A percentile compares a stretch with the other conserved stretches of the same genome.
These are phyloP conservation scores for Sebastes aleutianus DNA, from an alignment of 2,797 vertebrate species.

Conservation along the genomic window DNA sequence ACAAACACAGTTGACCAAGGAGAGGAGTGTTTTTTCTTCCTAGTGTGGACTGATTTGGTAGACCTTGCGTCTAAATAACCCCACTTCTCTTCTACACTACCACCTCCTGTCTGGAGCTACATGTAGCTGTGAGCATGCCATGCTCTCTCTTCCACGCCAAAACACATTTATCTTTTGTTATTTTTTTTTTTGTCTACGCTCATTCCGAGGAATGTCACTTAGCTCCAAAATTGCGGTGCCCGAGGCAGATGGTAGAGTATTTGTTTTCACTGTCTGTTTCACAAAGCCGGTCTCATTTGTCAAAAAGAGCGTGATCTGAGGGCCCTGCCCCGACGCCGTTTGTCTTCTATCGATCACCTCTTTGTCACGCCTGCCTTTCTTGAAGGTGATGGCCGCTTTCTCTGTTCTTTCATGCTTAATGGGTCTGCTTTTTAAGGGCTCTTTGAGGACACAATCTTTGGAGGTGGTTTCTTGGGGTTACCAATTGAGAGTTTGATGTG, in stretches of 20 bases:
- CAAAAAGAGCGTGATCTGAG: constrained; percentile 61
- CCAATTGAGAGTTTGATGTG: not conserved
- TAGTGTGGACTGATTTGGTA: not conserved
- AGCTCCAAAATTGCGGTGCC: constrained; percentile 47
- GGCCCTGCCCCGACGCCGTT: constrained; percentile 58
- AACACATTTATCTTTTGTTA: constrained; percentile 70
- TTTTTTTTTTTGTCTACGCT: constrained; percentile 60
- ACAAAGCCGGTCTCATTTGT: constrained; percentile 73
- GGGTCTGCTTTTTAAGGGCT: constrained; percentile 32
- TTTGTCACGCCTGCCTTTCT: constrained; percentile 62
- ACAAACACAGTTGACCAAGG: not conserved
- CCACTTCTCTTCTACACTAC: not conserved
- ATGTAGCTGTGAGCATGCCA: constrained; percentile 32
- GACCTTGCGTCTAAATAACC: not conserved
- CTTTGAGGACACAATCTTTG: not conserved
- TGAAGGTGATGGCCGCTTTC: constrained; percentile 62
- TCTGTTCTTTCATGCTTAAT: constrained; percentile 44
- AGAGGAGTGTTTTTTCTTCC: not conserved
- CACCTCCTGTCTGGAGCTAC: constrained; percentile 27
- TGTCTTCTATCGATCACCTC: constrained; percentile 76
- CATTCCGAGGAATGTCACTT: constrained; percentile 72
- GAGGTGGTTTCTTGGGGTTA: not conserved
- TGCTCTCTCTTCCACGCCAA: constrained; percentile 23
- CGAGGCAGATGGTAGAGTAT: constrained; percentile 64
- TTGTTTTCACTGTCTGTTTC: constrained; percentile 74